Evolutionary conservation across 2,888 invertebrate genomes (phyloP).

Genomic region (Lissonota sp.): DNA sequence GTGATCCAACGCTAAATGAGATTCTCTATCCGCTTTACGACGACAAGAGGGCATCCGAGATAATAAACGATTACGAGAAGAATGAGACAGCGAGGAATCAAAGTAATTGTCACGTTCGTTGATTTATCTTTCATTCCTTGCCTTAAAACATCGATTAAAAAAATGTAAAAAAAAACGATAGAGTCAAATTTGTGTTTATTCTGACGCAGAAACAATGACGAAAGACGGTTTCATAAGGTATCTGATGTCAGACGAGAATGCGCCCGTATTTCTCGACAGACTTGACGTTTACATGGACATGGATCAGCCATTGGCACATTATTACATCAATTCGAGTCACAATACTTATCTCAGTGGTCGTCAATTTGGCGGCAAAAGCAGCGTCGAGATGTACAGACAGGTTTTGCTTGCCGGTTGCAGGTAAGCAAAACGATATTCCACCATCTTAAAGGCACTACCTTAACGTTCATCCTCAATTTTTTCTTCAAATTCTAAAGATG

Average conservation of each 20-base stretch:
- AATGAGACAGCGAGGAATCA: conserved; percentile 90
- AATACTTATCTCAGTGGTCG: conserved; percentile 97
- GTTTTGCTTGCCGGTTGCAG: conserved; percentile 98
- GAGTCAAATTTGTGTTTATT: neutral
- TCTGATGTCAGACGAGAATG: conserved; percentile 99
- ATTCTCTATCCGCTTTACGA: conserved; percentile 99
- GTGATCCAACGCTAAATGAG: conserved; percentile 99
- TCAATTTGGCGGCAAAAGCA: conserved; percentile 99
- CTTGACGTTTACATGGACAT: conserved; percentile 99
- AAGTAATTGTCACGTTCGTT: conserved; percentile 85
- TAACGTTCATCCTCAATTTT: no score
- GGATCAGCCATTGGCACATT: conserved; percentile 99
- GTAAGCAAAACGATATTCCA: conserved; percentile 85
- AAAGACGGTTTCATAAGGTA: conserved; percentile 99
- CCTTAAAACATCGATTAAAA: neutral
- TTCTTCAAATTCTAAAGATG: conserved; percentile 88
- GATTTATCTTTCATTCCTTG: neutral
- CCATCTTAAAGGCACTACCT: no score
- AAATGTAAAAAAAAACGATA: no score
- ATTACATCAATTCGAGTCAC: conserved; percentile 99
- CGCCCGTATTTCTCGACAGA: conserved; percentile 99
- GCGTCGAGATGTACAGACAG: conserved; percentile 99
- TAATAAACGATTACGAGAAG: conserved; percentile 96
- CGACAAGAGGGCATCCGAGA: conserved; percentile 95
- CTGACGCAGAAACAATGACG: conserved; percentile 90